phyloP scores from a whole-genome alignment of 2,113 vertebrate species.

The Lichenostomus cassidix region DNA sequence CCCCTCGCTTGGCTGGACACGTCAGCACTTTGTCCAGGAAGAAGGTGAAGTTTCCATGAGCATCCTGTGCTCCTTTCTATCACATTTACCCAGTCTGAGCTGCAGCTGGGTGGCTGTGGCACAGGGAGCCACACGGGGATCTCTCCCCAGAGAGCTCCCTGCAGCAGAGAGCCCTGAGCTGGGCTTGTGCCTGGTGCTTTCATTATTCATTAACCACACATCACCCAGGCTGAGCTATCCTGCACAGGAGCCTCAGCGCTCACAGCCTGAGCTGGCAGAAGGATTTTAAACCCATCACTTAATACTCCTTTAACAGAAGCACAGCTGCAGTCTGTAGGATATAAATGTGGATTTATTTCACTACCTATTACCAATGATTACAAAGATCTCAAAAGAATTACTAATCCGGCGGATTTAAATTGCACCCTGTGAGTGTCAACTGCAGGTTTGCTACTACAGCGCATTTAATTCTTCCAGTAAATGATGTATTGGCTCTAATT shows the following conservation, averaged over 20 bases:
- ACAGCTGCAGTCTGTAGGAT: constrained; percentile 50
- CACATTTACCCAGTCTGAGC: rapidly evolving
- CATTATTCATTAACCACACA: constrained; percentile 45
- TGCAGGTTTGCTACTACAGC: constrained; percentile 31
- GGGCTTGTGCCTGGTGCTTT: neutral
- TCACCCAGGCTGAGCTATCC: constrained; percentile 18
- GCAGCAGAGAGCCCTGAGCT: neutral
- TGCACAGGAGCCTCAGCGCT: neutral
- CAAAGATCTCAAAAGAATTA: constrained; percentile 60
- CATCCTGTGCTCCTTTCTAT: neutral
- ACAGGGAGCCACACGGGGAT: neutral
- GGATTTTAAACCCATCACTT: constrained; percentile 45
- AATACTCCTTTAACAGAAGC: constrained; percentile 38
- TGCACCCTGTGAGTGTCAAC: constrained; percentile 48
- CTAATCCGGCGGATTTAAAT: constrained; percentile 47
- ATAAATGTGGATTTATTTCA: constrained; percentile 63
- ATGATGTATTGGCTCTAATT: constrained; percentile 16
- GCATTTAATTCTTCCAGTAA: constrained; percentile 34
- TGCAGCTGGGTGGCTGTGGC: neutral
- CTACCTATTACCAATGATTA: constrained; percentile 53
- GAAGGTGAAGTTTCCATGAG: neutral
- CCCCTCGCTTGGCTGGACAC: rapidly evolving
- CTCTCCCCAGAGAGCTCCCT: neutral
- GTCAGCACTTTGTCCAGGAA: neutral
- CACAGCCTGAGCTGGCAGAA: constrained; percentile 27